phyloP scores from a whole-genome alignment of 2,797 vertebrate genomes.

The Peromyscus attwateri region DNA sequence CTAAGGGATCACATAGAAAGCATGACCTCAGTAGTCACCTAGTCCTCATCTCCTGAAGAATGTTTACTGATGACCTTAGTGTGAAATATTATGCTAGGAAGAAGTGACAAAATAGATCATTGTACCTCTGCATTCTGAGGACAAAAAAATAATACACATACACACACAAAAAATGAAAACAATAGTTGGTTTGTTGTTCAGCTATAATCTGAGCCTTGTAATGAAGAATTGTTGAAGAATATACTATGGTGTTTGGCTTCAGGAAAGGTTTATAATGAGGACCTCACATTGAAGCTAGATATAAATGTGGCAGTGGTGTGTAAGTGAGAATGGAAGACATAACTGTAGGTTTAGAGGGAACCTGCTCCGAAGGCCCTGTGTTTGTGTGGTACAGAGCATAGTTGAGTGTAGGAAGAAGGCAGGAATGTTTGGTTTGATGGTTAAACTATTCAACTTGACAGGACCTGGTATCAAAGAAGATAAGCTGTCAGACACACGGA shows the following conservation, averaged over 20 bases:
- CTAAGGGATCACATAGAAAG: background rate
- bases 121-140: background rate
- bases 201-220: background rate
- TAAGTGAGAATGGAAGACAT: background rate
- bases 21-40: background rate
- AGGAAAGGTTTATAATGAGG: background rate
- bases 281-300: background rate
- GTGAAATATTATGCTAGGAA: background rate
- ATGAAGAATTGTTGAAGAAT: background rate
- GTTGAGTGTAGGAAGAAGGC: background rate
- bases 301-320: background rate
- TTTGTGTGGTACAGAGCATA: background rate
- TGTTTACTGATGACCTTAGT: background rate
- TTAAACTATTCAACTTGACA: background rate
- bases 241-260: background rate
- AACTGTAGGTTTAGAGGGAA: background rate
- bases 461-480: background rate
- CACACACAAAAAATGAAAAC: background rate
- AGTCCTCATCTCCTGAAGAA: slow-evolving; percentile 25
- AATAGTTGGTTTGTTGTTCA: background rate
- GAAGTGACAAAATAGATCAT: background rate
- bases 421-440: background rate
- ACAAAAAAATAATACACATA: background rate
- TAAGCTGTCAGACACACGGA: background rate
- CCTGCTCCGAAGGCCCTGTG: background rate